A percentile compares a stretch with the other conserved stretches of the same genome.
Evolutionary conservation across 2,797 vertebrate species (phyloP).

Genomic region (Myotis pilosus): DNA sequence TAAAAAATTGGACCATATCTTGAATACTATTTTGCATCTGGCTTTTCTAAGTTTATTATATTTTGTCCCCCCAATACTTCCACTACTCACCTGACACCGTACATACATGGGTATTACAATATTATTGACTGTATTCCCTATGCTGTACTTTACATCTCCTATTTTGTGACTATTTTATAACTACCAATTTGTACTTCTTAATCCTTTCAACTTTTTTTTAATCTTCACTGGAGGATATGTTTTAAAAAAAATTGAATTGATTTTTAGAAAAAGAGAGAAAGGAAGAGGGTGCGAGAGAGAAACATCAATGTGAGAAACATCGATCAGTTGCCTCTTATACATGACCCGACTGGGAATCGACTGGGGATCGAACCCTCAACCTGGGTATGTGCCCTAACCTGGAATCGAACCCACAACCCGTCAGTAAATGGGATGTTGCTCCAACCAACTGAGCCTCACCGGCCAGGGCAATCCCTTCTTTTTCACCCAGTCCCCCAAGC

Average conservation of each 20-base stretch:
- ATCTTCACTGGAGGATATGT: neutral
- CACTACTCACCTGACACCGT: neutral
- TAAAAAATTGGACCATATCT: neutral
- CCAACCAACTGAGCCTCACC: neutral
- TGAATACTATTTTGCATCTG: neutral
- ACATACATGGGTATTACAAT: neutral
- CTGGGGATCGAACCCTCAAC: neutral
- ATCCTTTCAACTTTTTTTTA: neutral
- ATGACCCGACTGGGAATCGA: neutral
- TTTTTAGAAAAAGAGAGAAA: neutral
- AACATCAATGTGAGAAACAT: neutral
- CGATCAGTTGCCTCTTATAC: neutral
- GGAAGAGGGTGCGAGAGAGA: neutral
- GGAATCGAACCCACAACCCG: neutral
- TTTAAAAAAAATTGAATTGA: neutral
- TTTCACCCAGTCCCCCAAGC: neutral
- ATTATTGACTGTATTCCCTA: neutral
- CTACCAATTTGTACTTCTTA: neutral
- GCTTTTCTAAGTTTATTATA: neutral
- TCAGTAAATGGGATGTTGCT: neutral
- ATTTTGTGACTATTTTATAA: neutral
- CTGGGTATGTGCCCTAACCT: neutral
- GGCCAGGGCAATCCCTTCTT: neutral
- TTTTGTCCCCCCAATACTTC: neutral
- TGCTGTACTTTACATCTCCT: neutral